These are phyloP conservation scores for Polypterus senegalus DNA, from an alignment of 2,113 vertebrate genomes.

Conservation along the genomic window DNA sequence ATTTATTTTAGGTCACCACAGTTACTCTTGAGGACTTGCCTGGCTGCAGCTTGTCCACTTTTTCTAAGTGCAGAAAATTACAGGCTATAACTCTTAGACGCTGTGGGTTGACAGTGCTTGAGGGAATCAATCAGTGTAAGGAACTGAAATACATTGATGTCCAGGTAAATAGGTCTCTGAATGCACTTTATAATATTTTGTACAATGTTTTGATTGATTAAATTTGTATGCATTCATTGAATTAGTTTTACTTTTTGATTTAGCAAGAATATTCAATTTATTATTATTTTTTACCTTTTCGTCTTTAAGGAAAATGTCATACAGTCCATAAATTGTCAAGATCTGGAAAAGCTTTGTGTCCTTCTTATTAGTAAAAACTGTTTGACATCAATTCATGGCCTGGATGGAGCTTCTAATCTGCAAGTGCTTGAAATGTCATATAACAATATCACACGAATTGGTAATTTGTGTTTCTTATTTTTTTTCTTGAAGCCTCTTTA, in stretches of 20 bases:
- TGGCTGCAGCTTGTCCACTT: slow-evolving; percentile 57
- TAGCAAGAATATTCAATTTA: too few species aligned
- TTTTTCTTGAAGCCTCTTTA: too few species aligned
- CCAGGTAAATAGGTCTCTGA: slow-evolving; percentile 50
- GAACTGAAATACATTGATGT: slow-evolving; percentile 62
- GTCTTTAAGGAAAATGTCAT: slow-evolving; percentile 71
- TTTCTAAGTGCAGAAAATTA: slow-evolving; percentile 61
- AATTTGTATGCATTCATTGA: too few species aligned
- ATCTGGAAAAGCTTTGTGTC: slow-evolving; percentile 59
- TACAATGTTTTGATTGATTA: too few species aligned
- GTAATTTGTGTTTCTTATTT: slow-evolving; percentile 44
- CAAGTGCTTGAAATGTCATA: slow-evolving; percentile 69
- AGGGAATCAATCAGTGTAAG: slow-evolving; percentile 53
- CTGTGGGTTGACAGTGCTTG: slow-evolving; percentile 65
- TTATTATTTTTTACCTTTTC: background rate
- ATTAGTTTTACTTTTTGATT: too few species aligned
- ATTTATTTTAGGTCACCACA: slow-evolving; percentile 53
- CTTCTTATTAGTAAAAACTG: slow-evolving; percentile 66
- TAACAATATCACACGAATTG: slow-evolving; percentile 76
- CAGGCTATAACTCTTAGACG: slow-evolving; percentile 58
- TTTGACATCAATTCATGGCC: slow-evolving; percentile 69
- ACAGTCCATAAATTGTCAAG: slow-evolving; percentile 61
- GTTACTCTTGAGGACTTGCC: slow-evolving; percentile 67
- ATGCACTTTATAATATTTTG: background rate
- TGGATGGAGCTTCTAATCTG: slow-evolving; percentile 64